Conservation (phyloP, 2,113 vertebrate species). For the Mastomys natalensis region DNA sequence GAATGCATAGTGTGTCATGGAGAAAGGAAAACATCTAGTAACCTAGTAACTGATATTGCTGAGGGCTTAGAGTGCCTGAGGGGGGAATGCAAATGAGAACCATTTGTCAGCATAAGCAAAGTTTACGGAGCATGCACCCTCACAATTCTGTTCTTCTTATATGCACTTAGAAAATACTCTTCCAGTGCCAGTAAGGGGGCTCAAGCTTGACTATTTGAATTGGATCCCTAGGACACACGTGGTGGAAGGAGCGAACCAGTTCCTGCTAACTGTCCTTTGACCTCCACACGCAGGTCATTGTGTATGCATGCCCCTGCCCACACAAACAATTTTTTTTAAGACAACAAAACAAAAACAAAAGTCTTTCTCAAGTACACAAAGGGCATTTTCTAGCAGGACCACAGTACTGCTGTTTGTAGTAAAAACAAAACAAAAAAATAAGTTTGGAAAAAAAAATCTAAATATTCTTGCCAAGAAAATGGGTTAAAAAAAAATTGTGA, state of each 20-base stretch:
- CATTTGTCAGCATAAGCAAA: not conserved
- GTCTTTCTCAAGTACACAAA: not conserved
- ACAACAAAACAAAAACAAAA: not conserved
- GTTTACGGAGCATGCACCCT: not conserved
- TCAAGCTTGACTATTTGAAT: not conserved
- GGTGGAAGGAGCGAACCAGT: not conserved
- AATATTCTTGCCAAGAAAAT: slow-evolving; percentile 7
- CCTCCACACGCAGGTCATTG: not conserved
- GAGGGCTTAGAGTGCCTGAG: not conserved
- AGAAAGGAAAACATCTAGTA: not conserved
- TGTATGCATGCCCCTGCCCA: not conserved
- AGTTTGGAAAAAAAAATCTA: not conserved
- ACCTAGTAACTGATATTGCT: not conserved
- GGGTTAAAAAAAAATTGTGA: not conserved
- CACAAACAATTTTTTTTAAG: not conserved
- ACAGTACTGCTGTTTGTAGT: not conserved
- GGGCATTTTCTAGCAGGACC: not conserved
- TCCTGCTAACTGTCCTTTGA: not conserved
- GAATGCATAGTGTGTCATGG: not conserved
- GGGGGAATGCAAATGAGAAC: not conserved
- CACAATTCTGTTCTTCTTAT: not conserved
- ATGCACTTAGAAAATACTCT: not conserved
- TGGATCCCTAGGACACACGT: too few species aligned
- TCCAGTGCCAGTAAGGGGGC: not conserved
- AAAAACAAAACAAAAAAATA: slow-evolving; percentile 50